Percentiles rank a stretch among this genome's conserved stretches.
These are phyloP conservation scores for Serripes groenlandicus DNA, from an alignment of 2,888 invertebrate species.

Conservation along the genomic window DNA sequence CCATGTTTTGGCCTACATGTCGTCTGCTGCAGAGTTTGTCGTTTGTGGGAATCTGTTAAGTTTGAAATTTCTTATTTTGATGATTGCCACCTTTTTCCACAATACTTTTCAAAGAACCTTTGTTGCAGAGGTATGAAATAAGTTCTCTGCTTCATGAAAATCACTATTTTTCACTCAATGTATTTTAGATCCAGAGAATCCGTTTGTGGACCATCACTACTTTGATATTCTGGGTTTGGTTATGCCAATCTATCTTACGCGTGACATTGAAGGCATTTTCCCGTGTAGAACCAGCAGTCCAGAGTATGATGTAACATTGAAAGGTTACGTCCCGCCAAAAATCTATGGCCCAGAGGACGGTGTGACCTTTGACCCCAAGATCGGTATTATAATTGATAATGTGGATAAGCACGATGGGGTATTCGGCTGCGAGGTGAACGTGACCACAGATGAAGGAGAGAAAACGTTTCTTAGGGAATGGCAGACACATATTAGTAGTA, in stretches of 20 bases:
- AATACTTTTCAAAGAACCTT: neutral
- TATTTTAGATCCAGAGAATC: slow-evolving; percentile 65
- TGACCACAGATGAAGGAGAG: neutral
- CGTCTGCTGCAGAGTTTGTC: too few species aligned
- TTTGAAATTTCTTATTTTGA: too few species aligned
- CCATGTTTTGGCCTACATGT: too few species aligned
- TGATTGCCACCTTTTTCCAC: neutral
- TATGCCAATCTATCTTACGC: slow-evolving; percentile 42
- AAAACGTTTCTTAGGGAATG: slow-evolving; percentile 1
- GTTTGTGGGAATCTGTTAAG: too few species aligned
- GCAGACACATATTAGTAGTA: slow-evolving; percentile 14
- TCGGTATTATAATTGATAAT: slow-evolving; percentile 71
- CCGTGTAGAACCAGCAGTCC: slow-evolving; percentile 73
- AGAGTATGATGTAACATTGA: slow-evolving; percentile 56
- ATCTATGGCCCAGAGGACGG: slow-evolving; percentile 47
- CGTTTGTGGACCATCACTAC: slow-evolving; percentile 47
- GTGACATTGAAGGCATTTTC: slow-evolving; percentile 49
- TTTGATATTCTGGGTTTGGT: slow-evolving; percentile 23
- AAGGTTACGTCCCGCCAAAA: neutral
- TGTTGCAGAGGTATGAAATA: neutral
- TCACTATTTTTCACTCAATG: neutral
- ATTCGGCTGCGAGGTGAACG: slow-evolving; percentile 56
- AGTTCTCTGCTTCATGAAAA: neutral
- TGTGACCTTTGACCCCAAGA: slow-evolving; percentile 62
- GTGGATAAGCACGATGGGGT: slow-evolving; percentile 65